Conservation (phyloP, 1,140 invertebrate genomes). For the Diorhabda sublineata region DNA sequence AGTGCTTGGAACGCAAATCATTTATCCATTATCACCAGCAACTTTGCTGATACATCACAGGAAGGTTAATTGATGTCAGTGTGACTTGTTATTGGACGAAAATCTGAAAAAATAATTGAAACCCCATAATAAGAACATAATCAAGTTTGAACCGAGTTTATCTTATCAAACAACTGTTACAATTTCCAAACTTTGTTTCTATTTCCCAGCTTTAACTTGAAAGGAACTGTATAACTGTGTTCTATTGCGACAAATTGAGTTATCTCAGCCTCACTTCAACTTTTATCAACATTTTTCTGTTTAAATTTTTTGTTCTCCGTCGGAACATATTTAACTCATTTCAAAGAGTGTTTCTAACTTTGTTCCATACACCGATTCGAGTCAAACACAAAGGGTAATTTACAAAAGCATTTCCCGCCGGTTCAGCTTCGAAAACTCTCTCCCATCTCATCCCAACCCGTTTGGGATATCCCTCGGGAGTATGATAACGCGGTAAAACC, state of each 20-base stretch:
- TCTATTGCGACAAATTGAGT: background rate
- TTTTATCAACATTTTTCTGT: background rate
- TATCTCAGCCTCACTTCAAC: background rate
- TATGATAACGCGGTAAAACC: slow-evolving; percentile 1
- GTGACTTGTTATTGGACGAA: too few relatives aligned
- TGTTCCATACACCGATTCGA: background rate
- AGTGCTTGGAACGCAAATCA: too few relatives aligned
- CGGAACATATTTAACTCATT: slow-evolving; percentile 1
- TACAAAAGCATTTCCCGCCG: slow-evolving; percentile 1
- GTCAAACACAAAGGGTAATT: slow-evolving; percentile 2
- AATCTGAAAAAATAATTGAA: too few relatives aligned
- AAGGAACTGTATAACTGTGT: too few relatives aligned
- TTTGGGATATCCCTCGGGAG: background rate
- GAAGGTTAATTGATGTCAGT: too few relatives aligned
- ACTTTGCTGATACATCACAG: too few relatives aligned
- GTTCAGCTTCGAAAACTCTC: background rate
- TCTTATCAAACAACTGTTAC: too few relatives aligned
- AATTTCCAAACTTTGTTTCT: too few relatives aligned
- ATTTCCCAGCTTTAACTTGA: too few relatives aligned
- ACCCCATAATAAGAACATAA: too few relatives aligned
- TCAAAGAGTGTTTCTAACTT: background rate
- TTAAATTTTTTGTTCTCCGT: background rate
- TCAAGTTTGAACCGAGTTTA: too few relatives aligned
- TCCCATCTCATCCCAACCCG: background rate
- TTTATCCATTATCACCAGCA: too few relatives aligned